phyloP scores from a whole-genome alignment of 1,140 invertebrate genomes.

The Zophobas morio region DNA sequence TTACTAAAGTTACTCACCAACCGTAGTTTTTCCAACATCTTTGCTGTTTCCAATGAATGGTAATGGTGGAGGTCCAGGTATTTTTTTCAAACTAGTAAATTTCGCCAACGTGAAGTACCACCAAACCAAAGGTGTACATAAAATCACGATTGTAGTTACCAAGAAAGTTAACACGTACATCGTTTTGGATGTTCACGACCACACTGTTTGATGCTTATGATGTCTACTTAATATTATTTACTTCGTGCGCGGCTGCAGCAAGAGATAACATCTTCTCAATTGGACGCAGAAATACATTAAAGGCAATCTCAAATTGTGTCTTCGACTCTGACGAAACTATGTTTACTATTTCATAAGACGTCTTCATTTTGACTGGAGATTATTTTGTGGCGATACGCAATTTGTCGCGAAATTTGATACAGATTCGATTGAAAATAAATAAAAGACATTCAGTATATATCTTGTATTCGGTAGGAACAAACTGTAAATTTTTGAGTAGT shows the following conservation, averaged over 20 bases:
- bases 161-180: conserved; percentile 24
- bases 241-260: neutral
- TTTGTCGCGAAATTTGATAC: no score
- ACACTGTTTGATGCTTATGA: neutral
- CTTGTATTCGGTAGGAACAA: no score
- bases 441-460: no score
- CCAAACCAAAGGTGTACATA: conserved; percentile 48
- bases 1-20: conserved; percentile 22
- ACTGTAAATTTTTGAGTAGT: no score
- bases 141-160: conserved; percentile 29
- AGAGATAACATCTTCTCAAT: neutral
- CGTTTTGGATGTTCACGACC: neutral
- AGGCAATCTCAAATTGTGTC: no score
- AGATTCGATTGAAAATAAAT: no score
- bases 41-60: conserved; percentile 52
- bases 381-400: no score
- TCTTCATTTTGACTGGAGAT: no score
- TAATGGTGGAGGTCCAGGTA: conserved; percentile 53
- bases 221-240: neutral
- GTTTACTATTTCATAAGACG: neutral
- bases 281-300: neutral
- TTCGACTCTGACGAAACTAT: neutral
- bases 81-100: conserved; percentile 47
- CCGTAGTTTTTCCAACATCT: conserved; percentile 49
- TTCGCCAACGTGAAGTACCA: conserved; percentile 51